Evolutionary conservation across 2,888 invertebrate species (phyloP).

Genomic region (Oligia strigilis): DNA sequence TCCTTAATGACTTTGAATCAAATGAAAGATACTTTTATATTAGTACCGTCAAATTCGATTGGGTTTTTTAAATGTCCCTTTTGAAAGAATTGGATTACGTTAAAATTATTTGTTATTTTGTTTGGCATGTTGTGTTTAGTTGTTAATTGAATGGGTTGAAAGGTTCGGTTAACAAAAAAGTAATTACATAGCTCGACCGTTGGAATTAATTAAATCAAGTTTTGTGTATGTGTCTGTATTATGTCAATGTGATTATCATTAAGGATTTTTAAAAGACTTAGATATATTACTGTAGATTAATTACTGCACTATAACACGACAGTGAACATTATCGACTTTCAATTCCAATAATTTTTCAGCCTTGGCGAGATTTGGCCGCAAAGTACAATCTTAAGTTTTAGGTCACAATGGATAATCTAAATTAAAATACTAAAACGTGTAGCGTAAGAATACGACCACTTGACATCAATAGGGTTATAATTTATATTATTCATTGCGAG

Average conservation of each 20-base stretch:
- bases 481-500: not conserved
- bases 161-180: conserved; percentile 24
- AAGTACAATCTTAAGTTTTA: not conserved
- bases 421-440: not conserved
- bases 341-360: not conserved
- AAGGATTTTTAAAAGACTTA: not conserved
- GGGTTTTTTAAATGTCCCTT: conserved; percentile 25
- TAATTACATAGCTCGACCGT: conserved; percentile 24
- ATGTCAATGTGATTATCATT: not conserved
- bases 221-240: not conserved
- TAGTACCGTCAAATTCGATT: conserved; percentile 43
- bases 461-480: not conserved
- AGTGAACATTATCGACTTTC: not conserved
- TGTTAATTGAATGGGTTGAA: conserved; percentile 38
- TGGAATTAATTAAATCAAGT: conserved; percentile 26
- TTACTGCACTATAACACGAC: not conserved
- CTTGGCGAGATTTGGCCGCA: not conserved
- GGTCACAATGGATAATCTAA: too few relatives aligned
- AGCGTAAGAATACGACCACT: not conserved
- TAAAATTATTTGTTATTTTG: conserved; percentile 46
- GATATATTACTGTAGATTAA: not conserved
- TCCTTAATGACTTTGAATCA: conserved; percentile 46
- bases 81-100: conserved; percentile 41
- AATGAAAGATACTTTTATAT: conserved; percentile 51
- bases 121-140: conserved; percentile 43